Evolutionary conservation across 2,797 vertebrate genomes (phyloP), one percentile per base, ranked within the genome.

Genomic region (Propithecus deckenii): DNA sequence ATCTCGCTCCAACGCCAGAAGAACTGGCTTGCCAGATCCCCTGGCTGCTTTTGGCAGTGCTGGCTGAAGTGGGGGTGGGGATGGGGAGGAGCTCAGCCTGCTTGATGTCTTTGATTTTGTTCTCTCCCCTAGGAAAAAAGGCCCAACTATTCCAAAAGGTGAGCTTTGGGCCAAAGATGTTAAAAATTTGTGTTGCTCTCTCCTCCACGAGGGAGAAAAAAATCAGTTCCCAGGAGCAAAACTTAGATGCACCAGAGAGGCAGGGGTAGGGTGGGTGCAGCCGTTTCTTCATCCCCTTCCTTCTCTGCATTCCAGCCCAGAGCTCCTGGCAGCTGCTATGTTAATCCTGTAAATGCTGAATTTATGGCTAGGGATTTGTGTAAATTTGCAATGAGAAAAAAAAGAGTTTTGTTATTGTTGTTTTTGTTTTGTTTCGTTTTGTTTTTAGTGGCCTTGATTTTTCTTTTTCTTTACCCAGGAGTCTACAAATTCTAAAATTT

Each of bases 401-500:
- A 32, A 32, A 38, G 35, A 38, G 50, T 55, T 75, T 79, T 55
- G 50, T 55, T 65, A 18, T 65, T 63, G 23, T 25, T 25, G 55
- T 57, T 25, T 23, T 57, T 23, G 48, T 50, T 50, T 1, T 50
- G 23, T 57, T 50, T 1, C 13, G 23, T 57, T 57, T 57, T 57
- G 55, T 57, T 57, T 78, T 67, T 46, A 96, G 94, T 96, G 97
- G 90, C 81, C 93, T 97, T 97, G 75, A 85, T 95, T 94, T 97
- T 98, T 97, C 93, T 97, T 97, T 38, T 98, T 76, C 63, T 63
- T 95, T 92, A 95, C 92, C 96, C 98, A 94, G 95, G 97, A 92
- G 95, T 97, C 97, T 96, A 96, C 92, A 98, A 97, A 93, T 97
- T 98, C 97, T 97, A 97, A 97, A 97, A 96, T 95, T 98, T 95